Percentiles rank a stretch among this genome's conserved stretches.
These are phyloP conservation scores for Hippasteria phrygiana DNA, from an alignment of 53 echinoderm and acorn worm genomes.

Conservation along the genomic window DNA sequence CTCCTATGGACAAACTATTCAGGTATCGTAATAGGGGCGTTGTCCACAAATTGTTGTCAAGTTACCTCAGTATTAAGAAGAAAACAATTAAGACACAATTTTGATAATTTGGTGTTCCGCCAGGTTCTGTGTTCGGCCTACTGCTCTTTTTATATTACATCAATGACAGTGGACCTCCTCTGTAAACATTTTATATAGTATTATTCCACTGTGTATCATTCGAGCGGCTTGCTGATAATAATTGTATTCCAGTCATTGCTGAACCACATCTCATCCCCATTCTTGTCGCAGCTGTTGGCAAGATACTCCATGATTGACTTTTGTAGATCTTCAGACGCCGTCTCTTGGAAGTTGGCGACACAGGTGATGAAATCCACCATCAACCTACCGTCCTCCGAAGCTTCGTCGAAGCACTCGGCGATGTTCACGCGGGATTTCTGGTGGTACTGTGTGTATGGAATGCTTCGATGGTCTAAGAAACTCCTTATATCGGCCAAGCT, in stretches of 20 bases:
- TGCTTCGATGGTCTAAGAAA: neutral
- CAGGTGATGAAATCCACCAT: conserved; percentile 60
- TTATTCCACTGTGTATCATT: no score
- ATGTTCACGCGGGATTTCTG: conserved; percentile 17
- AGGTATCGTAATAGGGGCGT: no score
- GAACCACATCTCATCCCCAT: neutral
- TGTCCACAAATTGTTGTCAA: no score
- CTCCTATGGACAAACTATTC: no score
- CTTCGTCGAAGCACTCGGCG: conserved; percentile 27
- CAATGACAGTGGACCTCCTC: no score
- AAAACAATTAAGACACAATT: no score
- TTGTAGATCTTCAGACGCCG: conserved; percentile 46
- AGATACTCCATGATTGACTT: conserved; percentile 57
- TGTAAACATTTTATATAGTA: no score
- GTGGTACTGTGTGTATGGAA: neutral
- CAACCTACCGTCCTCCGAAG: conserved; percentile 14
- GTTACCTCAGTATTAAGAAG: no score
- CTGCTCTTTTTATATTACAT: no score
- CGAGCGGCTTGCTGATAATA: no score
- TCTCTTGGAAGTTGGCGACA: conserved; percentile 27
- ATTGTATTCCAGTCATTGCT: neutral
- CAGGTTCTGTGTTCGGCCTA: no score
- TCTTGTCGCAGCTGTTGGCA: conserved; percentile 36
- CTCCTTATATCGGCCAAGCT: conserved; percentile 17
- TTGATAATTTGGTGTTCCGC: no score